phyloP scores from a whole-genome alignment of 2,888 invertebrate species.

The Arge pagana region DNA sequence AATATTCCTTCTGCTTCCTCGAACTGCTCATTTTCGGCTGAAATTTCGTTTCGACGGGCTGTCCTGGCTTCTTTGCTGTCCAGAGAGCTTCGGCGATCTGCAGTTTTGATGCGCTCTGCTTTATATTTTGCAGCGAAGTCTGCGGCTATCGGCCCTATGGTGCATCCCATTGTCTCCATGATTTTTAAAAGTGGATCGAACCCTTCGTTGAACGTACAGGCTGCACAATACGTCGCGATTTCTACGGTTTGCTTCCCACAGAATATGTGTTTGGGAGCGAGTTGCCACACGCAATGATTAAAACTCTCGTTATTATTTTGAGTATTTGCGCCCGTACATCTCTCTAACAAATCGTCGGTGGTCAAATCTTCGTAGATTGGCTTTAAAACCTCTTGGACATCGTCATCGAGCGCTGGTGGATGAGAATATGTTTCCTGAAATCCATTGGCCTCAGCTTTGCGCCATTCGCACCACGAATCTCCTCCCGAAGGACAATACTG shows the following conservation, averaged over 20 bases:
- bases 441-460: slow-evolving; percentile 10
- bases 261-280: slow-evolving; percentile 27
- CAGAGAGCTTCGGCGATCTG: slow-evolving; percentile 21
- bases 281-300: slow-evolving; percentile 27
- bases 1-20: slow-evolving; percentile 27
- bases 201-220: slow-evolving; percentile 27
- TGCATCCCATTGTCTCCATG: slow-evolving; percentile 28
- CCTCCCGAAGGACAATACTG: no score
- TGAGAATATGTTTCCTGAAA: slow-evolving; percentile 23
- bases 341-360: slow-evolving; percentile 25
- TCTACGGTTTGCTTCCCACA: slow-evolving; percentile 22
- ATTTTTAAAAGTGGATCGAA: slow-evolving; percentile 28
- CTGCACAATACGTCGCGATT: slow-evolving; percentile 25
- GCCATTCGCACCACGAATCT: no score
- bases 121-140: slow-evolving; percentile 15
- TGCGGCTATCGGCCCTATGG: slow-evolving; percentile 23
- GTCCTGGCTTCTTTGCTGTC: slow-evolving; percentile 24
- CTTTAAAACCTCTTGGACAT: slow-evolving; percentile 25
- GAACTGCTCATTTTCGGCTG: slow-evolving; percentile 16
- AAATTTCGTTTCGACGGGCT: slow-evolving; percentile 21
- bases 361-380: slow-evolving; percentile 28
- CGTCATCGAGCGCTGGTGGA: slow-evolving; percentile 26
- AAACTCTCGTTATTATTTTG: slow-evolving; percentile 31
- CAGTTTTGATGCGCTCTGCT: slow-evolving; percentile 22
- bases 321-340: slow-evolving; percentile 29